These are phyloP conservation scores for Eidolon helvum DNA, from an alignment of 2,113 vertebrate species.

Conservation along the genomic window DNA sequence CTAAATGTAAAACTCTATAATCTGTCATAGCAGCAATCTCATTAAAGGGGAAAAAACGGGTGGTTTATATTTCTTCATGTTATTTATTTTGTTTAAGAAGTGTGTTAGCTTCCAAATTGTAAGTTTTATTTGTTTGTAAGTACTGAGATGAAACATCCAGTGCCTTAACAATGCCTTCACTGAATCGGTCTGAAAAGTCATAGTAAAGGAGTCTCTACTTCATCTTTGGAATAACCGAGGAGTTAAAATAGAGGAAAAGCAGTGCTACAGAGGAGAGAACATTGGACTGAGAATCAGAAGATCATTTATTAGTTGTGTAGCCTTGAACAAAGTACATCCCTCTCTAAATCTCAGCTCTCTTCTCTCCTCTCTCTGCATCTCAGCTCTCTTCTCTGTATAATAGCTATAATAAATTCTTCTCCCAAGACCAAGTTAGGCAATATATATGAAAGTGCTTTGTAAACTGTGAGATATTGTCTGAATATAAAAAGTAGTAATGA, in stretches of 20 bases:
- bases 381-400: not conserved
- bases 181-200: not conserved
- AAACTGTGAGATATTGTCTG: not conserved
- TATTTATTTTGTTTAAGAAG: not conserved
- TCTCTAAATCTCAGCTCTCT: no score
- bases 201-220: not conserved
- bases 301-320: not conserved
- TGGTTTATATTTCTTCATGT: not conserved
- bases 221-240: not conserved
- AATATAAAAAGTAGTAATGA: not conserved
- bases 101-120: not conserved
- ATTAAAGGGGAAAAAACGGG: not conserved
- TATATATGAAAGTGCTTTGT: not conserved
- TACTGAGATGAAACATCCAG: not conserved
- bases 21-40: not conserved
- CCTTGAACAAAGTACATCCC: not conserved
- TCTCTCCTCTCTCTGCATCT: not conserved
- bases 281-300: not conserved
- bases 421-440: not conserved
- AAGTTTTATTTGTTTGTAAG: not conserved
- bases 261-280: not conserved
- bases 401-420: not conserved
- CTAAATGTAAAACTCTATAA: not conserved
- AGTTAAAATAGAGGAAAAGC: not conserved
- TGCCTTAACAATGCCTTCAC: not conserved